Evolutionary conservation across 64 coral and sea anemone genomes (phyloP), one percentile per base, ranked within the genome.

Genomic region (Pocillopora damicornis): DNA sequence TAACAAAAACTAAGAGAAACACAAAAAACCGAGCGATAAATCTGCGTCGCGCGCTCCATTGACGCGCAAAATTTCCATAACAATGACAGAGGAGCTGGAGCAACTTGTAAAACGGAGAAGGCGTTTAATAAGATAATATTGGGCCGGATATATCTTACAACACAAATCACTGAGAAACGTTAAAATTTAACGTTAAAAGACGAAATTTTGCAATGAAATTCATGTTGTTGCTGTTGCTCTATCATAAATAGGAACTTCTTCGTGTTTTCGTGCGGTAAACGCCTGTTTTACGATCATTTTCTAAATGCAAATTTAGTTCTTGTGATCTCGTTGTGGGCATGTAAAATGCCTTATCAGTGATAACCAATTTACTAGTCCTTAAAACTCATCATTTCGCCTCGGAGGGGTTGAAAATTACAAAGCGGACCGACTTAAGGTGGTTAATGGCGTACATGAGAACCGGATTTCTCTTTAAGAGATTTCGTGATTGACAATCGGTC

Each of bases 311-410:
- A 85, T 85, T 85, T 57, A 51, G 35, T 45, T 17, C 63, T 67
- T 56, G 35, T 69, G 11, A 25, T 37, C 81, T 26, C 37, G 35
- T 38, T 51, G 10, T 30, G 30, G 61, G 59, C 34, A 23, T 60
- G 79, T 15, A 81, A 81, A 61, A 63, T 67, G n/a, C 38, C 38
- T 85, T 85, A 85, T 85, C 81, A 72, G 65, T 85, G 23, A 85
- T 72, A 72, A 85, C 63, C 63, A 85, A 85, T 85, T 85, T 85
- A 85, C 37, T 72, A 56, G 81, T 73, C 81, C 81, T 85, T 72
- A 85, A 65, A 68, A 68, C 72, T 85, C 81, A 85, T 85, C 64
- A 85, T 72, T 73, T 85, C 16, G 51, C 18, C 15, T 11, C 81
- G 37, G 13, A 85, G 18, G 64, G 65, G 20, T 85, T 66, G 68